phyloP scores from a whole-genome alignment of 2,797 vertebrate genomes.

The Parauchenoglanis punctatus region DNA sequence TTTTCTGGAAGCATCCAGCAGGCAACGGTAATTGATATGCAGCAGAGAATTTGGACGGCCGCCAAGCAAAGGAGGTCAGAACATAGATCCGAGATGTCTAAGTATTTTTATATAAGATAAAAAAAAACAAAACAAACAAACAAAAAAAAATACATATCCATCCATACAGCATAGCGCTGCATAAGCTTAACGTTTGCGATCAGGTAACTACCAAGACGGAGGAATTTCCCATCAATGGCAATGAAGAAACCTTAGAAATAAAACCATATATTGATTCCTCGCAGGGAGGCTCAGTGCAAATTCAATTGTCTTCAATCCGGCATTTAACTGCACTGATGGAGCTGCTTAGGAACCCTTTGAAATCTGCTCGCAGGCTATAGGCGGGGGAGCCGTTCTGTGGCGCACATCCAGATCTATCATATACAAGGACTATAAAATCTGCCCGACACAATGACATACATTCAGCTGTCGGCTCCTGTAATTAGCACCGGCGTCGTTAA shows the following conservation, averaged over 20 bases:
- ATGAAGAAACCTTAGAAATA: conserved; percentile 34
- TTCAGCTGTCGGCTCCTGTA: conserved; percentile 47
- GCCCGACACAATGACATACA: conserved; percentile 44
- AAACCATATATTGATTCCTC: conserved; percentile 48
- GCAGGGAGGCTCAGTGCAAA: conserved; percentile 34
- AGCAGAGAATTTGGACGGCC: conserved; percentile 33
- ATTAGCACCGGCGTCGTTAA: conserved; percentile 48
- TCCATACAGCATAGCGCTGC: background rate
- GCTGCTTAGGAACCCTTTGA: conserved; percentile 51
- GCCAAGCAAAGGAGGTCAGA: conserved; percentile 41
- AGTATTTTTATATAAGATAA: conserved; percentile 1
- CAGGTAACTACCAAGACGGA: conserved; percentile 16
- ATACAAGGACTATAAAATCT: conserved; percentile 44
- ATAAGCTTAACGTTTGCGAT: conserved; percentile 38
- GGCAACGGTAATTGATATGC: conserved; percentile 41
- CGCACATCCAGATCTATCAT: conserved; percentile 43
- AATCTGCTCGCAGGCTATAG: conserved; percentile 40
- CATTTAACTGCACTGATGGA: conserved; percentile 42
- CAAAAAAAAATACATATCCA: too few relatives aligned
- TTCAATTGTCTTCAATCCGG: conserved; percentile 50
- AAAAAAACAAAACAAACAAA: background rate
- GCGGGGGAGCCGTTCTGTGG: conserved; percentile 21
- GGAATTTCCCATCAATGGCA: conserved; percentile 16
- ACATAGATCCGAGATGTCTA: background rate
- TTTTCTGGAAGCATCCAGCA: conserved; percentile 34